These are phyloP conservation scores for Saxidomus purpurata DNA, from an alignment of 1,140 invertebrate species.

Conservation along the genomic window DNA sequence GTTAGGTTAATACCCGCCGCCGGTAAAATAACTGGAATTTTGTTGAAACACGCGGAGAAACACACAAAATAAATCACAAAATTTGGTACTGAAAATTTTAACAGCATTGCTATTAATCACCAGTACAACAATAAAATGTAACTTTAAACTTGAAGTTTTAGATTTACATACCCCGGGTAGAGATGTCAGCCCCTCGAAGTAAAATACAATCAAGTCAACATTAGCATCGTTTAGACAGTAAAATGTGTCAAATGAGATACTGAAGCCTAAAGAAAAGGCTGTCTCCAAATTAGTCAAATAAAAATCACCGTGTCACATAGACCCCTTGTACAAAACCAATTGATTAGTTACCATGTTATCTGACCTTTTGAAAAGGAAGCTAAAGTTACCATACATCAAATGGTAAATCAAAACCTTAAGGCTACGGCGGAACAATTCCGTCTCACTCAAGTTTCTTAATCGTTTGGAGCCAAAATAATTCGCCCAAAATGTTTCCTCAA, in stretches of 20 bases:
- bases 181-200: background rate
- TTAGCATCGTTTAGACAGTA: background rate
- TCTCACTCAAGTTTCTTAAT: background rate
- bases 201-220: no score
- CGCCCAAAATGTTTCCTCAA: background rate
- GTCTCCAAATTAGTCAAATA: background rate
- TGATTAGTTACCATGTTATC: background rate
- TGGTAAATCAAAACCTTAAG: background rate
- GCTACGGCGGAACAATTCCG: background rate
- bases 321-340: background rate
- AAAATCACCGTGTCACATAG: background rate
- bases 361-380: slow-evolving; percentile 21
- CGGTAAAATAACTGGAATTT: no score
- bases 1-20: no score
- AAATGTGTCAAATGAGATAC: background rate
- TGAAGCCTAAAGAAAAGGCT: background rate
- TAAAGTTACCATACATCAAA: background rate
- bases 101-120: background rate
- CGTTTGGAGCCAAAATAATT: background rate
- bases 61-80: no score
- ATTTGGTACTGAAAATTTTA: no score
- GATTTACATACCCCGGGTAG: background rate
- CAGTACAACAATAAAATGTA: background rate
- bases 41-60: no score
- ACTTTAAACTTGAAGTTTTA: background rate